These are phyloP conservation scores for Gasterosteus aculeatus DNA, from an alignment of 2,113 vertebrate genomes.

Conservation along the genomic window DNA sequence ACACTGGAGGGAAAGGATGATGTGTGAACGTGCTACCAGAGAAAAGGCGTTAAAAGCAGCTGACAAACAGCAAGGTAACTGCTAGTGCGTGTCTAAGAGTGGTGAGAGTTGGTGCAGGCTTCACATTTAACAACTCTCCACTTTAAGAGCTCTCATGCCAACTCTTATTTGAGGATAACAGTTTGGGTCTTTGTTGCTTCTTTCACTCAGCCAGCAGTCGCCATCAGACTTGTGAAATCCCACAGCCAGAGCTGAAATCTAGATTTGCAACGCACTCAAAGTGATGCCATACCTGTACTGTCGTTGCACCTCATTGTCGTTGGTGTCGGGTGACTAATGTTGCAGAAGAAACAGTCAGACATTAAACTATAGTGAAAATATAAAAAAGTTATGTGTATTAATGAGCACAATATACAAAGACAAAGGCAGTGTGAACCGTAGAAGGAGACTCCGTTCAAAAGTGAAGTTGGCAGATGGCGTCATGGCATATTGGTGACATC, in stretches of 20 bases:
- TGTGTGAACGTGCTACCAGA: neutral
- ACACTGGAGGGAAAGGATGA: slow-evolving; percentile 10
- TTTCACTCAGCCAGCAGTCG: neutral
- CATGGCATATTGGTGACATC: neutral
- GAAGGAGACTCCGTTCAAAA: too few relatives aligned
- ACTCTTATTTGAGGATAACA: slow-evolving; percentile 24
- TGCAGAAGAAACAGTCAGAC: neutral
- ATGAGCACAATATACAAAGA: neutral
- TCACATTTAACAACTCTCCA: slow-evolving; percentile 11
- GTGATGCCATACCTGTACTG: neutral
- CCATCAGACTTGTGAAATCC: slow-evolving; percentile 22
- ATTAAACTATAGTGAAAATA: neutral
- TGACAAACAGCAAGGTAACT: slow-evolving; percentile 11
- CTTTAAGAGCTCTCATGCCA: slow-evolving; percentile 8
- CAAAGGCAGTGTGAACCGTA: neutral
- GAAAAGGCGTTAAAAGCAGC: slow-evolving; percentile 12
- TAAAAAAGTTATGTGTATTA: neutral
- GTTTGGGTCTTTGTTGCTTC: slow-evolving; percentile 13
- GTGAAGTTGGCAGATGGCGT: neutral
- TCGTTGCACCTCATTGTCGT: neutral
- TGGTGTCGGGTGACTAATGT: neutral
- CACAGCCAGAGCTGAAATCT: neutral
- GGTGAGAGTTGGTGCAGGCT: neutral
- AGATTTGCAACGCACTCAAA: neutral
- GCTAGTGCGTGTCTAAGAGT: neutral